phyloP scores from a whole-genome alignment of 2,113 vertebrate genomes.

The Microcebus griseorufus region DNA sequence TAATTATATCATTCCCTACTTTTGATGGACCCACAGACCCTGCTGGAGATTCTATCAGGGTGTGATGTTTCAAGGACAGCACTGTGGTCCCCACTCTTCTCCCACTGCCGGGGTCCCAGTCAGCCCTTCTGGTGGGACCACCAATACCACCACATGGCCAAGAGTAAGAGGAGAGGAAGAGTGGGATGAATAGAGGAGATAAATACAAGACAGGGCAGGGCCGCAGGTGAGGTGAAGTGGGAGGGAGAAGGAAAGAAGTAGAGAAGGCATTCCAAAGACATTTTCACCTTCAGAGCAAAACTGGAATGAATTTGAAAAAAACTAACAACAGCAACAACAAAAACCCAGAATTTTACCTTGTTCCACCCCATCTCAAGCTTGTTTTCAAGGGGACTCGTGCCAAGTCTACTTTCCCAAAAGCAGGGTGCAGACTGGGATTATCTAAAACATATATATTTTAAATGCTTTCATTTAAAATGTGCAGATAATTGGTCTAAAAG shows the following conservation, averaged over 20 bases:
- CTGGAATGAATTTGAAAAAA: not conserved
- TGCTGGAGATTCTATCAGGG: not conserved
- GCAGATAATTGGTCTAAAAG: not conserved
- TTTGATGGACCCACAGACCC: not conserved
- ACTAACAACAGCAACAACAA: not conserved
- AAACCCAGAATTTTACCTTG: not conserved
- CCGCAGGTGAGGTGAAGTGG: not conserved
- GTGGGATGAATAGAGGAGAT: not conserved
- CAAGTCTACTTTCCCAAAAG: slow-evolving; percentile 22
- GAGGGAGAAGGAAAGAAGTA: not conserved
- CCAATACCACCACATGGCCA: not conserved
- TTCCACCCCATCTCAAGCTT: not conserved
- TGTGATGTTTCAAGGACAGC: not conserved
- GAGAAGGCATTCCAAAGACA: not conserved
- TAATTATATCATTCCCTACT: not conserved
- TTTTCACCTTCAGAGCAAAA: not conserved
- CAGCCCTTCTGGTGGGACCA: not conserved
- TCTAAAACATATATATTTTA: not conserved
- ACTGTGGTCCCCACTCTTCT: not conserved
- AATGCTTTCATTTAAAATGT: not conserved
- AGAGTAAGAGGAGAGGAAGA: not conserved
- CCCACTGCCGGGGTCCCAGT: not conserved
- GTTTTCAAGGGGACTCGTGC: not conserved
- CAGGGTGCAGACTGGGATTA: not conserved
- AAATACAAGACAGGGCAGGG: not conserved